Base-by-base conservation (phyloP, 2,797 vertebrate genomes). In the Takifugu rubripes region DNA sequence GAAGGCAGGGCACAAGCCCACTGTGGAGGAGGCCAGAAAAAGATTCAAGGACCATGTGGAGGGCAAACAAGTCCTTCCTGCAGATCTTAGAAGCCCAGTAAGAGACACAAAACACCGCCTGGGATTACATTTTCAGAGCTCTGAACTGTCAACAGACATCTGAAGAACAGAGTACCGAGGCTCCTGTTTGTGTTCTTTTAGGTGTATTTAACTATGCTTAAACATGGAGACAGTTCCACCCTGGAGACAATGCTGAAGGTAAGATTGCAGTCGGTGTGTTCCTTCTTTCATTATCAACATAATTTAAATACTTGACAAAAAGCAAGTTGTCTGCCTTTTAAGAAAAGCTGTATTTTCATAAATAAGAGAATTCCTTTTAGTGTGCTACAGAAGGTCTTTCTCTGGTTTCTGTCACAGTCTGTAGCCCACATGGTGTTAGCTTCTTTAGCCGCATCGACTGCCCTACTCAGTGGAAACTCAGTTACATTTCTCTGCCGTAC, bases 201-300 rank as follows among this genome's bases (percentile, higher is more conserved):
- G 96, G 96, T 98, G 31, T 99, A 99, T 70, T 86, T 98, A 65
- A 98, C 96, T 0, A 91, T 99, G 82, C 66, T 99, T 84, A 99
- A 98, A 82, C 95, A 99, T 1, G 97, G 97, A 47, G 96, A 99
- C 68, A 90, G 90, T 44, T 64, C 87, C 70, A 93, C 95, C 0
- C 76, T 99, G 90, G 97, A 99, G 60, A 94, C 94, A 1, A 98
- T 99, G 97, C 76, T 99, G 33, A 98, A 97, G 94, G 97, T 98
- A 70, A 74, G 33, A 14, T 40, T 16, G 15, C 17, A 16, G 45
- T 21, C 15, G 5, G 6, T 17, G 2, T 15, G 9, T 62, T 5
- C 1, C 14, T 17, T 21, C 21, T 21, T 21, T 21, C 21, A 21
- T 21, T 21, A 21, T 21, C 21, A 21, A 21, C 21, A 21, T 21